Base-by-base conservation (phyloP, 2,113 vertebrate species). In the Aspiorhynchus laticeps region DNA sequence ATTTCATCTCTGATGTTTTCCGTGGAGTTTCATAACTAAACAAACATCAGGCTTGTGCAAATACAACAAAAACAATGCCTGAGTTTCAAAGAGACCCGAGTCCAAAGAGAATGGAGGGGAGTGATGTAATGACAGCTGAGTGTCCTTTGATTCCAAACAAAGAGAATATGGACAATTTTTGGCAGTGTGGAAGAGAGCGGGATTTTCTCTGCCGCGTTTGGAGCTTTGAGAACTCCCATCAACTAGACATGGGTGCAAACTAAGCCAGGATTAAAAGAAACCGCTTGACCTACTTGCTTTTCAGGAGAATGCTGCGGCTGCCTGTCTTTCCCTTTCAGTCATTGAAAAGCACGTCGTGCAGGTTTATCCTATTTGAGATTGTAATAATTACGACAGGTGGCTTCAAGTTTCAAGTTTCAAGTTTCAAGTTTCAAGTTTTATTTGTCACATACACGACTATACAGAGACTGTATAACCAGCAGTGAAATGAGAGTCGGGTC, bases 271-370 rank as follows among this genome's bases (percentile, higher is more conserved):
- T 94, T 93, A 94, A 88, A 91, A 92, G 89, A 93, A 93, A 93
- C 91, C 91, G 87, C 89, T 92, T 93, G 94, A 94, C 93, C 94
- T 91, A 94, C 87, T 95, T 95, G 92, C 92, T 91, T 88, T 89
- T 80, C 56, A 83, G 53, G 63, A 36, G 81, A 85, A 71, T 24
- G 28, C 41, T 53, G 28, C 5, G 74, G 65, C 80, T 89, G 87
- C 92, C 91, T 90, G 91, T 90, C 88, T 85, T 61, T 92, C 85
- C 67, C 84, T 84, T 83, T 92, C 84, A 61, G 24, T 80, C 82
- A 79, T 28, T 86, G 4, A 14, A 89, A 65, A 90, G 80, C 84
- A 91, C 89, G 81, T 89, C 85, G 86, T 88, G 87, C 36, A 87
- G 90, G 84, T 92, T 92, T 91, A 89, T 90, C 84, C 85, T 85